These are phyloP conservation scores for Elachura formosa DNA, from an alignment of 2,113 vertebrate genomes.

Conservation along the genomic window DNA sequence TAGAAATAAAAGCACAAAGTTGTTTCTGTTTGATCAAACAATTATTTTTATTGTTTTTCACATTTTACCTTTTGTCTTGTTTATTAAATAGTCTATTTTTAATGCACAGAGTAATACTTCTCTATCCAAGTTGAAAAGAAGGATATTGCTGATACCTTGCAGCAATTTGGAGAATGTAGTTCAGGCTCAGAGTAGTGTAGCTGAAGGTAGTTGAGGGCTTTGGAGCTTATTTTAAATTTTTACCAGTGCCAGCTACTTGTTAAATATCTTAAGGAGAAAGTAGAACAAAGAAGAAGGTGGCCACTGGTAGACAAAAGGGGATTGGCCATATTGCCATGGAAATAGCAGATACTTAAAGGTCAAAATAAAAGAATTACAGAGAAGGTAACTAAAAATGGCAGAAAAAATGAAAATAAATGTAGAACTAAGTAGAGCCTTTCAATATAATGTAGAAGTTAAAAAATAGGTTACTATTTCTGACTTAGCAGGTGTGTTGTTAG, in stretches of 20 bases:
- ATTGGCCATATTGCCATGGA: background rate
- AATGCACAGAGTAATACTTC: background rate
- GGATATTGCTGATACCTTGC: background rate
- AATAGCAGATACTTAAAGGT: background rate
- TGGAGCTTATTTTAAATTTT: background rate
- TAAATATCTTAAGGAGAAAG: background rate
- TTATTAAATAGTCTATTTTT: background rate
- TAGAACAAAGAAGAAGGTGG: background rate
- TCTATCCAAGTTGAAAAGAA: background rate
- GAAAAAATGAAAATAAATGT: background rate
- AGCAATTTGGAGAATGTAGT: background rate
- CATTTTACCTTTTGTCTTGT: background rate
- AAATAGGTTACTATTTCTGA: background rate
- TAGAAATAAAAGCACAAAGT: background rate
- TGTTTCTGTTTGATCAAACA: background rate
- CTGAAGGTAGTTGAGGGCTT: background rate
- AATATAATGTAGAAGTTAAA: background rate
- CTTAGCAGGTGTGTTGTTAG: background rate
- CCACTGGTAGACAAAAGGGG: background rate
- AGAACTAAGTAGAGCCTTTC: background rate
- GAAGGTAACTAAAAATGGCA: background rate
- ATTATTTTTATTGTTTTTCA: background rate
- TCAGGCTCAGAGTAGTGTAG: background rate
- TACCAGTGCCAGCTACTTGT: background rate
- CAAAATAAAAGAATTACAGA: background rate